Conservation (phyloP, 2,797 vertebrate genomes). For the Emys orbicularis region DNA sequence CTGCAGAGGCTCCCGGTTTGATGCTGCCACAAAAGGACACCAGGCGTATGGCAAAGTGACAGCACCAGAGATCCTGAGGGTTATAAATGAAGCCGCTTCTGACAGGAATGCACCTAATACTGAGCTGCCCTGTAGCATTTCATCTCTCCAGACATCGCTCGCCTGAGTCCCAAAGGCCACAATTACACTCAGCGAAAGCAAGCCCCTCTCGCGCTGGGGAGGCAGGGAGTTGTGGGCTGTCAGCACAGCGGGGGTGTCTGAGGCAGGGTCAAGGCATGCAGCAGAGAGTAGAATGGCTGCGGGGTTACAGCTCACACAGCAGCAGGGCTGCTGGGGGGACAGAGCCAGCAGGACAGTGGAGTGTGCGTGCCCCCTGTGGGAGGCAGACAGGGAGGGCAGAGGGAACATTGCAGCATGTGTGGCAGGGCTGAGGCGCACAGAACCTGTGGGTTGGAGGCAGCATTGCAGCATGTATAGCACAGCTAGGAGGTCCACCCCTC, state of each 20-base stretch:
- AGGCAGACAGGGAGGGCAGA: neutral
- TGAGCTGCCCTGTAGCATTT: neutral
- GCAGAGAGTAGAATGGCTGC: too few relatives aligned
- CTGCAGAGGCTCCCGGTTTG: neutral
- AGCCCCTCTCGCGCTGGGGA: neutral
- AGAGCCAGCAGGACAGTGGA: neutral
- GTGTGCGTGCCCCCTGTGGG: too few relatives aligned
- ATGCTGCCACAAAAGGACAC: conserved; percentile 14
- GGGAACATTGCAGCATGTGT: neutral
- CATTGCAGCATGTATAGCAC: neutral
- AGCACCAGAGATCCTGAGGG: neutral
- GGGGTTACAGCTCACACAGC: neutral
- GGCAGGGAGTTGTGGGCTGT: neutral
- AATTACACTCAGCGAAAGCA: neutral
- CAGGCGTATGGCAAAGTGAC: conserved; percentile 7
- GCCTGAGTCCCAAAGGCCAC: neutral
- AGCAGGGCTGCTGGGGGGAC: neutral
- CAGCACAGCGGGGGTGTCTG: neutral
- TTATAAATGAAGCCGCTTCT: neutral
- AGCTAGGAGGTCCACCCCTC: too few relatives aligned
- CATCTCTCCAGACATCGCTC: neutral
- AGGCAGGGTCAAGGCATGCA: neutral
- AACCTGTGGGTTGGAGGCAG: too few relatives aligned
- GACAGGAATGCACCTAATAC: neutral
- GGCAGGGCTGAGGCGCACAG: neutral